These are phyloP conservation scores for Lethocerus indicus DNA, from an alignment of 1,140 invertebrate species.

Conservation along the genomic window DNA sequence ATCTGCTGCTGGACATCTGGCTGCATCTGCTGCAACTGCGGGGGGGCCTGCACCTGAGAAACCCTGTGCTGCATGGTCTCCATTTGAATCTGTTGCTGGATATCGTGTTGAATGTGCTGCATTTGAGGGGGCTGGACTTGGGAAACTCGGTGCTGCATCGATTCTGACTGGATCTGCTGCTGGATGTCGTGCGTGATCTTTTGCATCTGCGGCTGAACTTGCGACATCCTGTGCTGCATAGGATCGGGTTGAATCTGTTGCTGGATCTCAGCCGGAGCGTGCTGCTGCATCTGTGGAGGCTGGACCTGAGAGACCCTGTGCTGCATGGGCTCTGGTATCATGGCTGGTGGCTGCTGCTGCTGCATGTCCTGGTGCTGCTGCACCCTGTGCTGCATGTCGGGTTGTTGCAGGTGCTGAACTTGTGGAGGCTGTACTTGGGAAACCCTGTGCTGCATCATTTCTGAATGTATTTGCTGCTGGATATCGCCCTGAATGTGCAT, in stretches of 20 bases:
- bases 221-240: background rate
- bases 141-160: background rate
- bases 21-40: constrained; percentile 9
- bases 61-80: constrained; percentile 1
- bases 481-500: constrained; percentile 1
- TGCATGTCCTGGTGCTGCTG: background rate
- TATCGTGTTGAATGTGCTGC: constrained; percentile 23
- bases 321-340: background rate
- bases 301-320: constrained; percentile 5
- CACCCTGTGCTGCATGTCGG: background rate
- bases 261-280: background rate
- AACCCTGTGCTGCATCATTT: background rate
- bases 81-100: background rate
- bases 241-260: background rate
- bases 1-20: constrained; percentile 16
- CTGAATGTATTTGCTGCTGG: background rate
- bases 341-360: constrained; percentile 1
- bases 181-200: background rate
- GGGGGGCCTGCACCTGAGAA: constrained; percentile 3
- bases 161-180: too few species aligned
- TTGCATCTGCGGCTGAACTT: background rate
- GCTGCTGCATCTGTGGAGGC: background rate
- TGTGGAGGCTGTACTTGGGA: constrained; percentile 2
- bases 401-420: background rate
- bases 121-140: constrained; percentile 20